phyloP scores from a whole-genome alignment of 2,888 invertebrate species.

The Synanthedon tipuliformis region DNA sequence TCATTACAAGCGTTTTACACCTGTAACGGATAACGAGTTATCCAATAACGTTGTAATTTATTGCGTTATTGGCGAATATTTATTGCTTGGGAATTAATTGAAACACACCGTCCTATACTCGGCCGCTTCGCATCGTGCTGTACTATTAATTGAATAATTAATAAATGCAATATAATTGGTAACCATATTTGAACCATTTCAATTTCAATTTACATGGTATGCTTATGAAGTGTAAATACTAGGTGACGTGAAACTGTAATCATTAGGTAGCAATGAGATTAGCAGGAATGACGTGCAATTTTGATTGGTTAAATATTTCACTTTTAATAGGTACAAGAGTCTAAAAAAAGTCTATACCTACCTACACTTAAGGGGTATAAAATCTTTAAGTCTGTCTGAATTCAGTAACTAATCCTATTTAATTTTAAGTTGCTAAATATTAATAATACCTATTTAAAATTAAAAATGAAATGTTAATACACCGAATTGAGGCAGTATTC shows the following conservation, averaged over 20 bases:
- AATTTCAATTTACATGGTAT: constrained; percentile 10
- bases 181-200: constrained; percentile 11
- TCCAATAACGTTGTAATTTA: constrained; percentile 32
- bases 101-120: constrained; percentile 20
- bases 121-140: constrained; percentile 12
- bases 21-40: constrained; percentile 15
- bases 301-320: too few species aligned
- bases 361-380: too few species aligned
- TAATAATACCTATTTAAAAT: too few species aligned
- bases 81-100: constrained; percentile 36
- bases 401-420: too few species aligned
- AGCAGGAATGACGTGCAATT: too few species aligned
- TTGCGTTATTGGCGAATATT: constrained; percentile 29
- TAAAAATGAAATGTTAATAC: too few species aligned
- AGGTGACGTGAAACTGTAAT: background rate
- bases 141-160: constrained; percentile 24
- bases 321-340: too few species aligned
- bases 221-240: background rate
- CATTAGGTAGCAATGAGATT: too few species aligned
- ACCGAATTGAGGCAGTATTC: too few species aligned
- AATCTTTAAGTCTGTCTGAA: too few species aligned
- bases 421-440: background rate
- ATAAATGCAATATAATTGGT: constrained; percentile 15
- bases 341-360: too few species aligned
- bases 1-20: constrained; percentile 24